These are phyloP conservation scores for Fissipunctia ypsillon DNA, from an alignment of 2,888 invertebrate genomes.

Conservation along the genomic window DNA sequence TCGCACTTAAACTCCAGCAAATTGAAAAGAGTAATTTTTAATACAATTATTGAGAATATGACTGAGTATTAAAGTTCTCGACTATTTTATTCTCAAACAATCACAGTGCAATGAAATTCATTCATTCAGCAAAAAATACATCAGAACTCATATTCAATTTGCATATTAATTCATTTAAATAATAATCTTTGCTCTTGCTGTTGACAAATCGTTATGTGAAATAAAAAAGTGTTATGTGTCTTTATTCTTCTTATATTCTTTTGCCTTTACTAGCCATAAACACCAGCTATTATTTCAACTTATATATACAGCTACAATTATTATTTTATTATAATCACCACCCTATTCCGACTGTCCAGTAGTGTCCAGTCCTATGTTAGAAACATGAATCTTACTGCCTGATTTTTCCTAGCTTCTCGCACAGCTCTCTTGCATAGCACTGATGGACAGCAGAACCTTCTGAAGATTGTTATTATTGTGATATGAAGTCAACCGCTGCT, in stretches of 20 bases:
- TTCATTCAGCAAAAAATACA: conserved; percentile 55
- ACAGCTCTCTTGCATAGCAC: not conserved
- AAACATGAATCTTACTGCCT: not conserved
- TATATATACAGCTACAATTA: not conserved
- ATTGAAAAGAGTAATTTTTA: conserved; percentile 9
- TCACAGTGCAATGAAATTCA: conserved; percentile 59
- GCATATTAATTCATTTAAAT: conserved; percentile 63
- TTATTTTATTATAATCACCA: conserved; percentile 3
- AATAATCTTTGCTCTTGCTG: conserved; percentile 39
- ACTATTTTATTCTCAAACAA: conserved; percentile 43
- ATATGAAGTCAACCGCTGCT: not conserved
- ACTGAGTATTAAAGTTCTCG: not conserved
- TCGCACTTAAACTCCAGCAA: conserved; percentile 3
- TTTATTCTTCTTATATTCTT: conserved; percentile 12
- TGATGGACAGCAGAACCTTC: not conserved
- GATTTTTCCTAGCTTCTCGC: not conserved
- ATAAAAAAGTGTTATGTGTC: conserved; percentile 35
- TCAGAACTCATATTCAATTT: conserved; percentile 47
- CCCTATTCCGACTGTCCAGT: not conserved
- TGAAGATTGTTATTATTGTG: not conserved
- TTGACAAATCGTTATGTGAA: conserved; percentile 52
- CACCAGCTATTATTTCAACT: not conserved
- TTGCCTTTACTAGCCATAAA: not conserved
- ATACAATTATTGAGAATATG: conserved; percentile 22
- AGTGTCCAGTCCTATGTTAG: not conserved